Evolutionary conservation across 2,888 invertebrate species (phyloP), one percentile per base, ranked within the genome.

Genomic region (Blastobasis lacticolella): DNA sequence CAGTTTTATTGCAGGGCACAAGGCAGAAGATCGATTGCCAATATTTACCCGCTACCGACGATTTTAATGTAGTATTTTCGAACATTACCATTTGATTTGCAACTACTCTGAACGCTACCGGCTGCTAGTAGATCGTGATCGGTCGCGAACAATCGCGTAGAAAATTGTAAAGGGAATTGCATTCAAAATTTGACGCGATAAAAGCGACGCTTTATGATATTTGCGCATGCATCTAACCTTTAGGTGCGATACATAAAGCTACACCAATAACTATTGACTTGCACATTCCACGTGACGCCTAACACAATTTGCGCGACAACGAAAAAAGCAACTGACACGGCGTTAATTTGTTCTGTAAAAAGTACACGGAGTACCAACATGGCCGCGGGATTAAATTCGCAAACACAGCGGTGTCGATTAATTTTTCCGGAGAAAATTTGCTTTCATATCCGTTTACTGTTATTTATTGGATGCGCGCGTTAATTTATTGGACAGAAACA

Each of bases 311-410:
- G 54, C 5, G 51, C 46, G 55, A 56, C 56, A 57, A 56, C 46
- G 54, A 54, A 61, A 58, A 67, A 75, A 73, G 75, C 23, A 78
- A 73, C 69, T 73, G 50, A 73, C 63, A 66, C 63, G 60, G 66
- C 67, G 67, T 75, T 77, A 78, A 80, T 81, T 80, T 78, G 73
- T 69, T 67, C 75, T 61, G 69, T 66, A 55, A 68, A 61, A 60
- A 60, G 61, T 66, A 65, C 66, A 69, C 65, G 61, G 57, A 64
- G 66, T 65, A 63, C 64, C 64, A 61, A 80, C 81, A 82, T 69
- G 80, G 66, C 69, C 68, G 69, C 67, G 72, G 75, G 78, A 83
- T 84, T 83, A 84, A 84, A 81, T 80, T 82, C 81, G 77, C 74
- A 78, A 80, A 78, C 75, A 73, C 69, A 73, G 65, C 72, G 69